These are phyloP conservation scores for Acanthopleura granulata DNA, from an alignment of 2,888 invertebrate genomes.

Conservation along the genomic window DNA sequence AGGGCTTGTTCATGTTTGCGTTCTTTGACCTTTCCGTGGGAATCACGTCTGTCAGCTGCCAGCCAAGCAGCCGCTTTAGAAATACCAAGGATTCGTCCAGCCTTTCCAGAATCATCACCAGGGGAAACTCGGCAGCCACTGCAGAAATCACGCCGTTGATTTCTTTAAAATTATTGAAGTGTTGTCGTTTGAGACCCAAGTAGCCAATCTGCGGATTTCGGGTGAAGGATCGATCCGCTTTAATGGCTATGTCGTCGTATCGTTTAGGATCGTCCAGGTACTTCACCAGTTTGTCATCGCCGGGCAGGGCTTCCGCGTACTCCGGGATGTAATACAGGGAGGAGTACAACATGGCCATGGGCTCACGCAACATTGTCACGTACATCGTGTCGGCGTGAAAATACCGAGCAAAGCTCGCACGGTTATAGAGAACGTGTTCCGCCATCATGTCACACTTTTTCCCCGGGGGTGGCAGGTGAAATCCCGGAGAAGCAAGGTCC, in stretches of 20 bases:
- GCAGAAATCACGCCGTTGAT: neutral
- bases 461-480: neutral
- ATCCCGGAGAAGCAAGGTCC: neutral
- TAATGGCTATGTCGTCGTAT: neutral
- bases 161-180: neutral
- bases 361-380: neutral
- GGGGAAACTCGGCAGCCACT: neutral
- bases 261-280: neutral
- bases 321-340: neutral
- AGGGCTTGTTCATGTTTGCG: neutral
- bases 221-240: neutral
- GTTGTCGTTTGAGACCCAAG: neutral
- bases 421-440: slow-evolving; percentile 7
- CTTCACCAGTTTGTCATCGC: neutral
- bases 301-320: neutral
- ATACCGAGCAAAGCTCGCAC: neutral
- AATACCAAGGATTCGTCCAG: slow-evolving; percentile 3
- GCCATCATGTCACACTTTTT: slow-evolving; percentile 4
- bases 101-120: slow-evolving; percentile 8
- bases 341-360: neutral
- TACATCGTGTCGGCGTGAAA: neutral
- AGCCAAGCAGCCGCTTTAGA: neutral
- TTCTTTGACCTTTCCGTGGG: neutral
- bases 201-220: neutral
- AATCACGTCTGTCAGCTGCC: neutral